Conservation (phyloP, 2,888 invertebrate genomes). For the Cataglyphis cursor region DNA sequence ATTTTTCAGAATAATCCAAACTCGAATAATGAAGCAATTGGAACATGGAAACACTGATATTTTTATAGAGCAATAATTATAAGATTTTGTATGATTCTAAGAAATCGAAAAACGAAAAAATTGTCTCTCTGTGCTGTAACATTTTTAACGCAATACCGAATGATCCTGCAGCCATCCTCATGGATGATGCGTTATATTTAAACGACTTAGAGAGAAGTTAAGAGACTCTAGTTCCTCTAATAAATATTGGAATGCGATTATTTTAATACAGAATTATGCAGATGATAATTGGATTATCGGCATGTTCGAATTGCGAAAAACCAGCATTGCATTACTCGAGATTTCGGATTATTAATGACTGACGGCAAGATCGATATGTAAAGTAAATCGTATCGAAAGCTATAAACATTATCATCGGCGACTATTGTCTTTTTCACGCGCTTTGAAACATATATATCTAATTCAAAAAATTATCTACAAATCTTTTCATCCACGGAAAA, state of each 20-base stretch:
- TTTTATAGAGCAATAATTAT: conserved; percentile 54
- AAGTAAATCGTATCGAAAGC: not conserved
- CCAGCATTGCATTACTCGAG: conserved; percentile 12
- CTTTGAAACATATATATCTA: conserved; percentile 2
- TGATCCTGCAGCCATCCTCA: conserved; percentile 6
- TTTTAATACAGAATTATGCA: conserved; percentile 18
- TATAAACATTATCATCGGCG: not conserved
- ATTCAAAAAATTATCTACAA: conserved; percentile 13
- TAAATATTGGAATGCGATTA: conserved; percentile 43
- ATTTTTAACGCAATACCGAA: not conserved
- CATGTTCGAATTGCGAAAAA: not conserved
- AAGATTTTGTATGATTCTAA: conserved; percentile 40
- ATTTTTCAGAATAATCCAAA: conserved; percentile 22
- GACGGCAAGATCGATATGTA: not conserved
- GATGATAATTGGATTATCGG: conserved; percentile 12
- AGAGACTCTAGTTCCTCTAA: conserved; percentile 34
- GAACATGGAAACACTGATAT: conserved; percentile 38
- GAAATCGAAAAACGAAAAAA: conserved; percentile 13
- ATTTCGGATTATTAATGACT: conserved; percentile 20
- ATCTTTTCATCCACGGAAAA: not conserved
- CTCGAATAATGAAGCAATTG: conserved; percentile 31
- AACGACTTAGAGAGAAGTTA: conserved; percentile 28
- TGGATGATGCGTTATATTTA: conserved; percentile 21
- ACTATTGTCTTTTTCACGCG: conserved; percentile 33
- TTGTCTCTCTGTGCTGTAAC: conserved; percentile 28